Conservation (phyloP, 2,888 invertebrate species). For the Notodonta dromedarius region DNA sequence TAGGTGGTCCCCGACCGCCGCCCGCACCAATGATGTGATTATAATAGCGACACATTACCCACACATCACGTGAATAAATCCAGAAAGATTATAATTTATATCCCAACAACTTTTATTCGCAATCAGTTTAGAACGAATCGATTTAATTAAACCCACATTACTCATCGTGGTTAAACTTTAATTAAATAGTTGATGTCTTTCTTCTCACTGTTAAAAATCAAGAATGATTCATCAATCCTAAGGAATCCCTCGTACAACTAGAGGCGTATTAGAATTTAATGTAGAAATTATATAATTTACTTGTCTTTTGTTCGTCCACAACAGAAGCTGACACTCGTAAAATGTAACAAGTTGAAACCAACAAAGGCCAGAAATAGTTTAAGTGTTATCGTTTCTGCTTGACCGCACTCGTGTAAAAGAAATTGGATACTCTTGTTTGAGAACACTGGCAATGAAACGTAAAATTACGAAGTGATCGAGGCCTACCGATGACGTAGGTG, state of each 20-base stretch:
- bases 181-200: constrained; percentile 66
- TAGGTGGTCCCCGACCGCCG: constrained; percentile 73
- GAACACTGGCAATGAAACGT: constrained; percentile 75
- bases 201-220: constrained; percentile 46
- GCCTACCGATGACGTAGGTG: constrained; percentile 54
- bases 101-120: constrained; percentile 46
- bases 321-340: constrained; percentile 44
- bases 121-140: constrained; percentile 49
- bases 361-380: constrained; percentile 64
- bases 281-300: constrained; percentile 30
- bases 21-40: constrained; percentile 74
- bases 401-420: constrained; percentile 68
- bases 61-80: constrained; percentile 63
- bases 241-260: constrained; percentile 24
- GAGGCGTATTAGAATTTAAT: constrained; percentile 37
- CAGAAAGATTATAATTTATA: constrained; percentile 50
- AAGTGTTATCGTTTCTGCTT: constrained; percentile 72
- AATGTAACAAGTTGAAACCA: constrained; percentile 48
- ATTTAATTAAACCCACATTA: constrained; percentile 55
- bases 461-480: constrained; percentile 72
- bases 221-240: constrained; percentile 43
- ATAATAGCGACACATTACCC: constrained; percentile 80
- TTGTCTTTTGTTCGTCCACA: constrained; percentile 35
- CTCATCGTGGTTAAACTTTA: constrained; percentile 58
- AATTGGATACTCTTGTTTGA: constrained; percentile 77